Evolutionary conservation across 2,113 vertebrate genomes (phyloP), one percentile per base, ranked within the genome.

Genomic region (Panthera tigris): DNA sequence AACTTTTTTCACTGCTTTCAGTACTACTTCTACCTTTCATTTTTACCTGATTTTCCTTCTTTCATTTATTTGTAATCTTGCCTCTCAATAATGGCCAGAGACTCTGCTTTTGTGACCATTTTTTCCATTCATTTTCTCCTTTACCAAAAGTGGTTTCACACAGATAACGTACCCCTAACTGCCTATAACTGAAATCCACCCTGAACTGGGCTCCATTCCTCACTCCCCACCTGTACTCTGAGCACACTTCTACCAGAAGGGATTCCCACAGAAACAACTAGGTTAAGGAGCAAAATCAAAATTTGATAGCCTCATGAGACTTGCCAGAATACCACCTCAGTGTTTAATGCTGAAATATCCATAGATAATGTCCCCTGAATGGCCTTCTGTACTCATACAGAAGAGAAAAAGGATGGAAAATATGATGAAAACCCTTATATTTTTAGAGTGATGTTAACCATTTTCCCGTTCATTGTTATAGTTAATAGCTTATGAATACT

Each of bases 361-460:
- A 78, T 66, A 81, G n/a, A 29, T 19, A 57, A 68, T 68, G 27
- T 55, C 3, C 23, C 25, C 52, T 52, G 19, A 91, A 95, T 87
- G 79, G 11, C 25, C 10, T 91, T 76, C 84, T 88, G 57, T 74
- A 55, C 61, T 94, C 68, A 79, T 39, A 68, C 3, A 25, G 10
- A 61, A 83, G 1, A 92, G 50, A 48, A 57, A 83, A 93, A 65
- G 29, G 7, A 89, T 65, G 7, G 25, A 45, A 39, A 63, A 79
- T 29, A 41, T 36, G 25, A 83, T 39, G 13, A 82, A 95, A 95
- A 81, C 2, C 31, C 41, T 68, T 41, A 13, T 2, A 91, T 74
- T 25, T 89, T 96, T 76, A 82, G 12, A 81, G 8, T 79, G n/a
- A 95, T 29, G 48, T 91, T 74, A 74, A 93, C 45, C 16, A 45